Evolutionary conservation across 2,113 vertebrate genomes (phyloP), one percentile per base, ranked within the genome.

Genomic region (Sylvia atricapilla): DNA sequence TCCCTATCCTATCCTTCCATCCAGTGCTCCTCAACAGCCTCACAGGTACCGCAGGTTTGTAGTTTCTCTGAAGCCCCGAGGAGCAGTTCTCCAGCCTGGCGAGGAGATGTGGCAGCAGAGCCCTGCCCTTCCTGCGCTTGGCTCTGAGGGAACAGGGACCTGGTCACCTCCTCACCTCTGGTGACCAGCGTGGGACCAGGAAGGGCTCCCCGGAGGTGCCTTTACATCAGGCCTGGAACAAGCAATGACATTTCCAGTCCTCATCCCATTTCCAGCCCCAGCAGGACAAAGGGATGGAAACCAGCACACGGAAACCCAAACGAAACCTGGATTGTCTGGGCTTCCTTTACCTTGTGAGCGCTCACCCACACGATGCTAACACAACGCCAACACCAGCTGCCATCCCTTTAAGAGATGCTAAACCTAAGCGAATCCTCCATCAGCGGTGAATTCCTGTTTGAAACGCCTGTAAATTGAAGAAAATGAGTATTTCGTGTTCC

Each of bases 401-500:
- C 47, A 28, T 39, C 41, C 9, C 80, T 70, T 35, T 24, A 41
- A 7, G 2, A 87, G 84, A 80, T 10, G 46, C 22, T 73, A 95
- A 97, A 77, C 28, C 73, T n/a, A 17, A 68, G 70, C 3, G 15
- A 83, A 53, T 19, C 78, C 52, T 69, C 82, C 25, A 18, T 44
- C 85, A 50, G 21, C 28, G 55, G 53, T 59, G 95, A 82, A 91
- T 96, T 96, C 94, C 86, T 82, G 95, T 96, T 96, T 96, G 90
- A 87, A 86, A 23, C 52, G 91, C 62, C 84, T 91, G 27, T 81
- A 97, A 96, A 94, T 96, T 97, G 95, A 77, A 90, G 95, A 92
- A 97, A 97, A 97, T 95, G 77, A 95, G 87, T 80, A 41, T 87
- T 97, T 96, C 93, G 95, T 66, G 90, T 89, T 94, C 41, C 82